These are phyloP conservation scores for Lathronympha strigana DNA, from an alignment of 2,888 invertebrate species.

Conservation along the genomic window DNA sequence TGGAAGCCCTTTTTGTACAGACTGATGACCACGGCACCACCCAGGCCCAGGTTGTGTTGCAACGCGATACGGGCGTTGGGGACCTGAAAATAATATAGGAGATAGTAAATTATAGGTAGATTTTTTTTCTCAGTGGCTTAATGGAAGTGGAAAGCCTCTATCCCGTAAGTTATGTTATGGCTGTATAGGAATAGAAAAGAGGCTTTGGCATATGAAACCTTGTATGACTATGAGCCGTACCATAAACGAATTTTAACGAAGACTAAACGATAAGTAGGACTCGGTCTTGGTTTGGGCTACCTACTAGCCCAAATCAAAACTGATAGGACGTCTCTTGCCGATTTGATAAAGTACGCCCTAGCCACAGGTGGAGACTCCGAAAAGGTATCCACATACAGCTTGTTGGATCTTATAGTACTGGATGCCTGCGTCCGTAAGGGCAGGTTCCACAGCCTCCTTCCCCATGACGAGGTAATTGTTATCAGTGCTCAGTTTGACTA, in stretches of 20 bases:
- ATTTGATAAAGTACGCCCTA: constrained; percentile 97
- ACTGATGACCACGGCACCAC: constrained; percentile 97
- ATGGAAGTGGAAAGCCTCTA: no score
- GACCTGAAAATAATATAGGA: constrained; percentile 89
- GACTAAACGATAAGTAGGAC: no score
- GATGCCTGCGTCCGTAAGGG: constrained; percentile 93
- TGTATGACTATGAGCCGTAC: no score
- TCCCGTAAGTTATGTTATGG: no score
- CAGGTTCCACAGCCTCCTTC: constrained; percentile 96
- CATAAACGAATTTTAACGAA: no score
- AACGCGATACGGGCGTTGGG: constrained; percentile 92
- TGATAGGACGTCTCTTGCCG: constrained; percentile 93
- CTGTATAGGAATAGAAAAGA: no score
- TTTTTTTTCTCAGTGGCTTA: no score
- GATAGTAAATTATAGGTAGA: no score
- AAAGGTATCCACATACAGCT: constrained; percentile 96
- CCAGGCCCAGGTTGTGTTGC: constrained; percentile 98
- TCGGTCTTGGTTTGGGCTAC: no score
- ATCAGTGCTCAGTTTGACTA: constrained; percentile 96
- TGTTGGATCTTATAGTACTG: constrained; percentile 91
- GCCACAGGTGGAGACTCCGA: constrained; percentile 97
- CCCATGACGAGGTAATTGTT: constrained; percentile 98
- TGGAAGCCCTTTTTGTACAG: constrained; percentile 95
- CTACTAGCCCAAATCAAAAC: no score
- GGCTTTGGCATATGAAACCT: no score